Base-by-base conservation (phyloP, 2,797 vertebrate species). In the Ctenochaetus hawaiiensis region DNA sequence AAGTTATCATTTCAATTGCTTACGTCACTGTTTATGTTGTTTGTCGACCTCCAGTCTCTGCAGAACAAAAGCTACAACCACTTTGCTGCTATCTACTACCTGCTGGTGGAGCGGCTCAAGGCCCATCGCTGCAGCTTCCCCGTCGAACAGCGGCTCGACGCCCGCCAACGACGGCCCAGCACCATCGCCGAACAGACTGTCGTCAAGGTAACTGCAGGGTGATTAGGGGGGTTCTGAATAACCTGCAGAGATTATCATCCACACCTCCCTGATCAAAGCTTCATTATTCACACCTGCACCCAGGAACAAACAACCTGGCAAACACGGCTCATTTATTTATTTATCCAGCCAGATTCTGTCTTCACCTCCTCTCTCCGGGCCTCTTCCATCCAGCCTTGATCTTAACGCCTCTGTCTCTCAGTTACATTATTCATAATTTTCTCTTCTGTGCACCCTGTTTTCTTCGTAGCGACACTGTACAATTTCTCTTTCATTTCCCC, bases 11-110 rank as follows among this genome's bases (percentile, higher is more conserved):
- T 67, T 81, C 18, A 66, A 6, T 57, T 54, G 71, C 53, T 48
- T 41, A 69, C 3, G 5, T 23, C 1, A 1, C 10, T 59, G 5
- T 77, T 75, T 54, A 52, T 73, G 14, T 69, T 73, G 60, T 84
- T 67, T 77, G 43, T 70, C 66, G 6, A 61, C 63, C 66, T 80
- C 12, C 93, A 99, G 98, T 98, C 98, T 83, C 93, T 99, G 87
- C 97, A 99, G 95, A 97, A 98, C 94, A 99, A 98, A 94, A 99
- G 97, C 92, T 99, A 99, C 84, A 99, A 99, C 94, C 98, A 99
- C 94, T 99, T 99, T 89, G 98, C 97, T 93, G 98, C 98, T 80
- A 99, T 99, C 91, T 99, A 99, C 91, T 99, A 96, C 94, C 93
- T 99, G 92, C 91, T 99, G 91, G 97, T 99, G 90, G 98, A 99